These are phyloP conservation scores for Pseudopipra pipra DNA, from an alignment of 2,113 vertebrate species.

Conservation along the genomic window DNA sequence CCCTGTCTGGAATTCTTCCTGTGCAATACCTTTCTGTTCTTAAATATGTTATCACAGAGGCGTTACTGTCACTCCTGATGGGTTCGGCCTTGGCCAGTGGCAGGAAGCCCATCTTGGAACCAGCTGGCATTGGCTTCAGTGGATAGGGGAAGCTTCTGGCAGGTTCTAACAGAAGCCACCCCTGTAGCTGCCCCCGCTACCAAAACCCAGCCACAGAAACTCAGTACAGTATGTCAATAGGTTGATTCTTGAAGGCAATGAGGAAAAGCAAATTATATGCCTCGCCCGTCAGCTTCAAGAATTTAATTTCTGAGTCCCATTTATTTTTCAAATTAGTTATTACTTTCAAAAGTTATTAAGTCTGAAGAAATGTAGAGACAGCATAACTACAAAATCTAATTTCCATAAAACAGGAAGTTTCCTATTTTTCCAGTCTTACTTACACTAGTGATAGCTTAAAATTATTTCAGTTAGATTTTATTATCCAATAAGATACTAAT, in stretches of 20 bases:
- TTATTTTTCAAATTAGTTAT: slow-evolving; percentile 17
- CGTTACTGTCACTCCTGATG: too few species aligned
- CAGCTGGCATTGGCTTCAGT: too few species aligned
- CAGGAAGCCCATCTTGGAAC: too few species aligned
- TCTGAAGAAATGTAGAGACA: neutral
- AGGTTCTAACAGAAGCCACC: too few species aligned
- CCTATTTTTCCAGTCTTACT: neutral
- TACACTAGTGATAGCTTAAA: neutral
- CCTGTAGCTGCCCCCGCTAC: too few species aligned
- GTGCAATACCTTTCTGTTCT: too few species aligned
- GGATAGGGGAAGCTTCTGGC: too few species aligned
- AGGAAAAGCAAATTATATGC: neutral
- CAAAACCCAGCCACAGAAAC: too few species aligned
- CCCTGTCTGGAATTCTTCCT: too few species aligned
- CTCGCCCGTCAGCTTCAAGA: neutral
- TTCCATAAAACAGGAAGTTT: neutral
- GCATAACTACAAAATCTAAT: neutral
- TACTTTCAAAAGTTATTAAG: neutral
- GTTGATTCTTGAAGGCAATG: neutral
- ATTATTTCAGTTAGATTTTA: neutral
- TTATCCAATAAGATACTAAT: neutral
- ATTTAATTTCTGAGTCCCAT: neutral
- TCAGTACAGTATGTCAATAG: neutral
- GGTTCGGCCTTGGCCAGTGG: too few species aligned
- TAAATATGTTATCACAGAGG: too few species aligned